Evolutionary conservation across 2,888 invertebrate species (phyloP), one percentile per base, ranked within the genome.

Genomic region (Sphaerophoria taeniata): DNA sequence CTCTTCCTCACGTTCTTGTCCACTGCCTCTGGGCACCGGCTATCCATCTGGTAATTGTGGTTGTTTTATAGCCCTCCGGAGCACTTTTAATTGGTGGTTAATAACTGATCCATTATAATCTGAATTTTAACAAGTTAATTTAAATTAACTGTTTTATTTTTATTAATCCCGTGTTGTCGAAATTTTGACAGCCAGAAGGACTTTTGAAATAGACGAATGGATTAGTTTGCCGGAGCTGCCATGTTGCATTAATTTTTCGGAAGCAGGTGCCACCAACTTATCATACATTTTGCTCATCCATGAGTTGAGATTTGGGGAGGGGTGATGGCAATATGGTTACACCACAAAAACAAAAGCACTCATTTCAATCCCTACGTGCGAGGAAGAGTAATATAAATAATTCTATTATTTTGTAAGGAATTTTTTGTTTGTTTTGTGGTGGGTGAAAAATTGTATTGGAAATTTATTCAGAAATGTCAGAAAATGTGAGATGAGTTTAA

Each of bases 391-490:
- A 39, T 55, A 31, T n/a, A n/a, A n/a, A n/a, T n/a, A n/a, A n/a
- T n/a, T n/a, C n/a, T n/a, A n/a, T n/a, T 45, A 24, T 36, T 60
- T 56, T 16, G 65, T 51, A 65, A 65, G n/a, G 11, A 34, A 65
- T n/a, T 45, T 33, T 61, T 33, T 12, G 9, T 14, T 51, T 14
- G 14, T 43, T n/a, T 7, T n/a, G n/a, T 47, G 47, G 39, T 43
- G 45, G 58, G 47, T 36, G 58, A 43, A 58, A 65, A 77, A 39
- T n/a, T n/a, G 58, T 53, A 79, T 79, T 69, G 47, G 49, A 74
- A 69, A 69, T 56, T 74, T 80, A 75, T 80, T 70, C 49, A 63
- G 55, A 60, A 60, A 55, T 74, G 24, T 49, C 69, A 47, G 53
- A 39, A 60, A 33, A 47, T 74, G 51, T 11, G 9, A 45, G 56